Percentiles rank a stretch among this genome's conserved stretches.
Evolutionary conservation across 2,888 invertebrate genomes (phyloP).

Genomic region (Oithona nana): DNA sequence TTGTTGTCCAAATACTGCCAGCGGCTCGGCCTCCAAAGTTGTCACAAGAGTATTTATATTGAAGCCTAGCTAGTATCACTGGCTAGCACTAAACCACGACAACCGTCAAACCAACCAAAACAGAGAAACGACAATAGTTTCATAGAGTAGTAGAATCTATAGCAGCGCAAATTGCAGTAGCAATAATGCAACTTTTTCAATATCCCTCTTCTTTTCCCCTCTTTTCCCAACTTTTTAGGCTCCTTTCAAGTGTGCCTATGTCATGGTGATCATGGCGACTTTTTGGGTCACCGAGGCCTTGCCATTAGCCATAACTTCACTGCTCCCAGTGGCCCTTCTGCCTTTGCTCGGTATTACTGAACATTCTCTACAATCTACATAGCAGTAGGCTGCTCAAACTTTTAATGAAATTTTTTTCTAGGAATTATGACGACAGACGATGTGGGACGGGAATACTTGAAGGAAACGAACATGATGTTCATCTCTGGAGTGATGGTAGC

Average conservation of each 20-base stretch:
- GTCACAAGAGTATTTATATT: too few relatives aligned
- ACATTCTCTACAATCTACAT: too few relatives aligned
- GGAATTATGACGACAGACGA: constrained; percentile 5
- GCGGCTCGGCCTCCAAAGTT: too few relatives aligned
- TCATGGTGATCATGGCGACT: constrained; percentile 20
- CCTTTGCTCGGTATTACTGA: constrained; percentile 19
- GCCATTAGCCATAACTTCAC: constrained; percentile 21
- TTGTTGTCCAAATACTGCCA: too few relatives aligned
- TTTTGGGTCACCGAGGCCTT: constrained; percentile 22
- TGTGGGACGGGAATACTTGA: constrained; percentile 7
- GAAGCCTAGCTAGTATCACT: too few relatives aligned
- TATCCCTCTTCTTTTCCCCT: too few relatives aligned
- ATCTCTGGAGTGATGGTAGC: constrained; percentile 6
- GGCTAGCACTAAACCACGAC: too few relatives aligned
- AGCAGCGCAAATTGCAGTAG: neutral
- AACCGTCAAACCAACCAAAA: too few relatives aligned
- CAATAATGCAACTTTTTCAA: too few relatives aligned
- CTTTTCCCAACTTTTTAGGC: neutral
- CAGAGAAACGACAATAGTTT: neutral
- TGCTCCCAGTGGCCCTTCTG: constrained; percentile 21
- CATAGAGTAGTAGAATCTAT: neutral
- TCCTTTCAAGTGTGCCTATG: constrained; percentile 21
- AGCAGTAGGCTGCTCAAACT: too few relatives aligned
- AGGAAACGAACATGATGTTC: constrained; percentile 11
- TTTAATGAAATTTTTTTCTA: neutral